Percentiles rank a stretch among this genome's conserved stretches.
Evolutionary conservation across 1,140 invertebrate species (phyloP).

Genomic region (Drosophila teissieri): DNA sequence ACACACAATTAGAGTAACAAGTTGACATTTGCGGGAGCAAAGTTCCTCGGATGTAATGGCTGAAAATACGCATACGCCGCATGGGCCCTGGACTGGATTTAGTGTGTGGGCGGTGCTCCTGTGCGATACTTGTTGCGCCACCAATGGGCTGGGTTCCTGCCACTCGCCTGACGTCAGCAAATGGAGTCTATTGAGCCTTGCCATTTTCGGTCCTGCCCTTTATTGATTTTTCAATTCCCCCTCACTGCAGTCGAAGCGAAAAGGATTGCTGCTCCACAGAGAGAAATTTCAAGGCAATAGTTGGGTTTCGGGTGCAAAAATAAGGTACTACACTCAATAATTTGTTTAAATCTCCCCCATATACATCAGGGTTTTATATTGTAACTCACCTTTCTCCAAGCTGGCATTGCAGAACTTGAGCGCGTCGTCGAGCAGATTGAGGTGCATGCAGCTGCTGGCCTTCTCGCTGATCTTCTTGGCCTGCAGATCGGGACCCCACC

Average conservation of each 20-base stretch:
- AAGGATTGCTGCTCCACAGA: conserved; percentile 1
- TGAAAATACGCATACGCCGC: conserved; percentile 49
- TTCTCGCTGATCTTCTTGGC: conserved; percentile 87
- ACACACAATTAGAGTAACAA: conserved; percentile 56
- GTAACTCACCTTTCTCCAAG: conserved; percentile 83
- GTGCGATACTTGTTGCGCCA: conserved; percentile 61
- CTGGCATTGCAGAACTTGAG: conserved; percentile 88
- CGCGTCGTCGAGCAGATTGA: conserved; percentile 87
- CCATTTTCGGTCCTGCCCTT: conserved; percentile 32
- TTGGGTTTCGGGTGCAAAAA: no score
- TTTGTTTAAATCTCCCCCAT: no score
- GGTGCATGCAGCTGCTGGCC: conserved; percentile 87
- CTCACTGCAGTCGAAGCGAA: conserved; percentile 14
- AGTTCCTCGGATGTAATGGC: background rate
- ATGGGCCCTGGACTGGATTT: conserved; percentile 18
- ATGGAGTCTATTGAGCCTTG: conserved; percentile 31
- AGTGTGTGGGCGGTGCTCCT: conserved; percentile 10
- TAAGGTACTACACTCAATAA: no score
- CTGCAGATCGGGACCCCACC: conserved; percentile 88
- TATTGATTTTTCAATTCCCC: conserved; percentile 63
- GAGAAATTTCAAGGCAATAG: background rate
- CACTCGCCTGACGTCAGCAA: conserved; percentile 62
- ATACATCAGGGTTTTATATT: no score
- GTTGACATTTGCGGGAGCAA: conserved; percentile 29
- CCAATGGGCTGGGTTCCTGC: background rate